A percentile compares a stretch with the other conserved stretches of the same genome.
Conservation (phyloP, 2,888 invertebrate species). For the Lamellibrachia satsuma region DNA sequence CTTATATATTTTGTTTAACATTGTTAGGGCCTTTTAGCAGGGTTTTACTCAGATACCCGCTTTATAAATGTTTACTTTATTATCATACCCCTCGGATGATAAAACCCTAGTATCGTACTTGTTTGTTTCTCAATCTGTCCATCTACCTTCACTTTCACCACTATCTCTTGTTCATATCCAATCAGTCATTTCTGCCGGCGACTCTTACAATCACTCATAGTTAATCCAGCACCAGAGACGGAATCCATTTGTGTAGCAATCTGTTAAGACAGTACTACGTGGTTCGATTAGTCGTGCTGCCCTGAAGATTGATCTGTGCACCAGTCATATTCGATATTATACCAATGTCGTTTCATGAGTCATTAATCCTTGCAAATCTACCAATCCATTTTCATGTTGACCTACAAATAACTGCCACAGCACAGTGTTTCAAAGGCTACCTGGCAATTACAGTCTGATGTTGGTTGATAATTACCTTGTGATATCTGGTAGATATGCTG, state of each 20-base stretch:
- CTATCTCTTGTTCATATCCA: not conserved
- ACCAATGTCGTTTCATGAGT: constrained; percentile 1
- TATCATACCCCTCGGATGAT: not conserved
- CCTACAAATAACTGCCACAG: not conserved
- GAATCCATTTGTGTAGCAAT: not conserved
- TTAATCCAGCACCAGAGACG: not conserved
- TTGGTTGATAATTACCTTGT: not conserved
- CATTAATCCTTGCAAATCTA: not conserved
- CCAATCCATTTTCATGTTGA: not conserved
- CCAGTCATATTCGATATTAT: not conserved
- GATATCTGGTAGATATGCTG: not conserved
- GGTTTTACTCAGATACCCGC: too few species aligned
- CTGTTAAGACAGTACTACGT: not conserved
- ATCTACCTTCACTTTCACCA: not conserved
- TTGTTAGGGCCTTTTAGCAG: too few species aligned
- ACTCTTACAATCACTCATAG: not conserved
- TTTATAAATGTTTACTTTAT: too few species aligned
- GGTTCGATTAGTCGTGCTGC: not conserved
- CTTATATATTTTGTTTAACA: too few species aligned
- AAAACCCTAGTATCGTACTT: not conserved
- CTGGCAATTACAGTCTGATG: not conserved
- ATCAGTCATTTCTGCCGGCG: not conserved
- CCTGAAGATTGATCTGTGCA: not conserved
- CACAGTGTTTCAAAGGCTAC: not conserved
- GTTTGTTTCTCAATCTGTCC: not conserved